Conservation (phyloP, 2,797 vertebrate species). For the Hemitrygon akajei region DNA sequence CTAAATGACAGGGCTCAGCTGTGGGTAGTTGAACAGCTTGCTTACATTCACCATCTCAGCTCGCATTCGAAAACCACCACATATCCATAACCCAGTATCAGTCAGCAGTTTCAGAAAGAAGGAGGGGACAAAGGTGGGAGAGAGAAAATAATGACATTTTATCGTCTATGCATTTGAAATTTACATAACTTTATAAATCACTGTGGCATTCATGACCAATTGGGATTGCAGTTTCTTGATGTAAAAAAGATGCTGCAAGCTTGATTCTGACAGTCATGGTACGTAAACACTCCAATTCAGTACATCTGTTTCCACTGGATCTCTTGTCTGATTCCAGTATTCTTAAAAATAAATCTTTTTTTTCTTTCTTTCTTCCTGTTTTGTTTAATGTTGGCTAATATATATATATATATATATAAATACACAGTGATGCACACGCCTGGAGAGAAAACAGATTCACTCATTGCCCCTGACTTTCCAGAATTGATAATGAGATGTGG, state of each 20-base stretch:
- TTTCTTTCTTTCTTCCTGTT: neutral
- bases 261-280: slow-evolving; percentile 14
- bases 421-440: neutral
- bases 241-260: slow-evolving; percentile 13
- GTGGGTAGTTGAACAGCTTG: neutral
- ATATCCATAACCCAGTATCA: neutral
- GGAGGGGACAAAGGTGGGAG: neutral
- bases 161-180: neutral
- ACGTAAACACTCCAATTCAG: slow-evolving; percentile 22
- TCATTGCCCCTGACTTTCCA: neutral
- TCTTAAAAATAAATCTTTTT: neutral
- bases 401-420: no score
- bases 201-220: slow-evolving; percentile 19
- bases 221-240: neutral
- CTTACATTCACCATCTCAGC: neutral
- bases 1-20: neutral
- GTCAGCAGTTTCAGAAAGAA: neutral
- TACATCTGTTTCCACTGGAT: slow-evolving; percentile 25
- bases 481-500: neutral
- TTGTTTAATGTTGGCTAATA: neutral
- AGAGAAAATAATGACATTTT: neutral
- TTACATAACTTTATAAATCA: slow-evolving; percentile 4
- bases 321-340: neutral
- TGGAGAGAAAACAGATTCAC: neutral
- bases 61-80: neutral